Base-by-base conservation (phyloP, 37 sponge, comb jelly and placozoan genomes). In the Bolinopsis microptera region DNA sequence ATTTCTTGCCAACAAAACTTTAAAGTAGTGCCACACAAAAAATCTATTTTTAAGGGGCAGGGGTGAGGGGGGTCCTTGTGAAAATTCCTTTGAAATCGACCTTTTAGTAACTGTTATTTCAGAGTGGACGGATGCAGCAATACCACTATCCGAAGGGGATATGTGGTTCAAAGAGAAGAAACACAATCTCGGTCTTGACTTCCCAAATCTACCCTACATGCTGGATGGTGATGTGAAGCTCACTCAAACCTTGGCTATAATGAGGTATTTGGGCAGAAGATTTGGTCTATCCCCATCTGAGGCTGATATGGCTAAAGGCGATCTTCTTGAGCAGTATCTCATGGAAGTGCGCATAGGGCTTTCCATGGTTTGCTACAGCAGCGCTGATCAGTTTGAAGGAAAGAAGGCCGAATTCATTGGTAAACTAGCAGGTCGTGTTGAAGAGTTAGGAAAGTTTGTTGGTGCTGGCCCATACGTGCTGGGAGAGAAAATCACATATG, bases 221-320 rank as follows among this genome's bases (percentile, higher is more conserved):
- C 13, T 86, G 3, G 90, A 86, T 39, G 90, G 90, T 41, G 90
- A 86, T 18, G 61, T 86, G n/a, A 86, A 86, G 41, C n/a, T 86
- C 24, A 86, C 90, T 9, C 61, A 86, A 38, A 41, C 30, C 3
- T 23, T 41, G 30, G 90, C 90, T 28, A 86, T 86, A 86, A n/a
- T 41, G 38, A 35, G 90, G 41, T 86, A 86, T 34, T 38, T 86
- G 90, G 90, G 90, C 31, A 86, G 90, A 34, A 86, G 39, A 48
- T 86, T 41, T 38, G 90, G 61, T 40, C 61, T 86, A 3, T 48
- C 61, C 13, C 61, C 61, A 5, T 18, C 61, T 13, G 61, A 48
- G 61, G 61, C 61, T 48, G 31, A 72, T 3, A 27, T 40, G 25
- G 61, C 36, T 13, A 28, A 38, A 27, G 3, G 41, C 28, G 90